phyloP scores from a whole-genome alignment of 2,113 vertebrate genomes.

The Rhinopomastus cyanomelas region DNA sequence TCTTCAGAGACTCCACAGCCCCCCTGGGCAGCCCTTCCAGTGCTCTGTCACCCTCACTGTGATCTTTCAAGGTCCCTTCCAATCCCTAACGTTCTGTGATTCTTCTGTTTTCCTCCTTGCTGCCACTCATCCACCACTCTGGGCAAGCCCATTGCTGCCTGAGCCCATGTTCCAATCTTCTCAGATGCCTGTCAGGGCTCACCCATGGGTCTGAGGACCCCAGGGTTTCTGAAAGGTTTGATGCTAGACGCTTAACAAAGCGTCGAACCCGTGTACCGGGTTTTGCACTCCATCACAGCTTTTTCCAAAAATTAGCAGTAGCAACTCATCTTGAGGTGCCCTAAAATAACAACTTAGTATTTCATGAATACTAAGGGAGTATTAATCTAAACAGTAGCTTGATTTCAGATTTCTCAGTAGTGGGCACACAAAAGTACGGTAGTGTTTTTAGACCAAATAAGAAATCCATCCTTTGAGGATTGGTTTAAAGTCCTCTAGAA shows the following conservation, averaged over 20 bases:
- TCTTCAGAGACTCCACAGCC: too few species aligned
- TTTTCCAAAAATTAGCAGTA: constrained; percentile 22
- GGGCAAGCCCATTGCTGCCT: neutral
- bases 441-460: constrained; percentile 50
- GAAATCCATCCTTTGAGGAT: constrained; percentile 50
- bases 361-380: constrained; percentile 44
- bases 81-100: too few species aligned
- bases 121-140: neutral
- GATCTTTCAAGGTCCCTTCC: too few species aligned
- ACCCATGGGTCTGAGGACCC: neutral
- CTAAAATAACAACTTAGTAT: constrained; percentile 38
- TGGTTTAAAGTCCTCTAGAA: constrained; percentile 39
- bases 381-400: constrained; percentile 49
- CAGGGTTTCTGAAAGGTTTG: neutral
- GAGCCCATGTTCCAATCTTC: neutral
- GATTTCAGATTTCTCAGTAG: constrained; percentile 37
- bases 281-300: neutral
- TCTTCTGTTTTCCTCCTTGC: rapidly evolving
- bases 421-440: neutral
- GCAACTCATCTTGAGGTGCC: neutral
- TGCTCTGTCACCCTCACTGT: too few species aligned
- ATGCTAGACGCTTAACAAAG: neutral
- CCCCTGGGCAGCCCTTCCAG: too few species aligned
- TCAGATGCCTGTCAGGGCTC: neutral
- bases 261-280: neutral